Evolutionary conservation across 2,797 vertebrate species (phyloP).

Genomic region (Uromys caudimaculatus): DNA sequence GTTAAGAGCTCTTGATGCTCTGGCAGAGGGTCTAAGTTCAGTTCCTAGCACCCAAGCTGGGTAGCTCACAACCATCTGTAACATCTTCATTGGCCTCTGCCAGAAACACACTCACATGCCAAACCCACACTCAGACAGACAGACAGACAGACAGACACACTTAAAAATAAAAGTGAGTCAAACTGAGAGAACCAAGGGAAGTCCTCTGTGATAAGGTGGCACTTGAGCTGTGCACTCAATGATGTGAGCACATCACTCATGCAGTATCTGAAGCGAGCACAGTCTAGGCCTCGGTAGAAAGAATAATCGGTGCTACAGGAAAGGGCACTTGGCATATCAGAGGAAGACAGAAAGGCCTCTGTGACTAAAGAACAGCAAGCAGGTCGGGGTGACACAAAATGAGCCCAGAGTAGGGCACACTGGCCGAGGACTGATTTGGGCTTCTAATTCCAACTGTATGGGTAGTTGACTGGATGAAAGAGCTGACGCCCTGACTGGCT

Average conservation of each 20-base stretch:
- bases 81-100: not conserved
- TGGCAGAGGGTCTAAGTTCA: not conserved
- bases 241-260: not conserved
- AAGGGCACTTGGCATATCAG: not conserved
- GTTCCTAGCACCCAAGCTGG: not conserved
- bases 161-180: not conserved
- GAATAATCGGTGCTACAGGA: not conserved
- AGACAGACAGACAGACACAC: not conserved
- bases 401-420: not conserved
- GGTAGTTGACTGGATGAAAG: not conserved
- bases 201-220: not conserved
- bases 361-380: not conserved
- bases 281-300: not conserved
- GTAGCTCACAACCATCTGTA: not conserved
- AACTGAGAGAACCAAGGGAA: not conserved
- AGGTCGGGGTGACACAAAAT: not conserved
- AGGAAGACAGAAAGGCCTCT: not conserved
- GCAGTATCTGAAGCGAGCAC: not conserved
- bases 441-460: not conserved
- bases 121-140: not conserved
- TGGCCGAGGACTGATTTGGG: not conserved
- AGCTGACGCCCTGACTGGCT: not conserved
- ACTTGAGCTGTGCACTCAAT: not conserved
- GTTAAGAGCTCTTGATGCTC: not conserved
- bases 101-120: not conserved